Evolutionary conservation across 1,140 invertebrate species (phyloP).

Genomic region (Penaeus indicus): DNA sequence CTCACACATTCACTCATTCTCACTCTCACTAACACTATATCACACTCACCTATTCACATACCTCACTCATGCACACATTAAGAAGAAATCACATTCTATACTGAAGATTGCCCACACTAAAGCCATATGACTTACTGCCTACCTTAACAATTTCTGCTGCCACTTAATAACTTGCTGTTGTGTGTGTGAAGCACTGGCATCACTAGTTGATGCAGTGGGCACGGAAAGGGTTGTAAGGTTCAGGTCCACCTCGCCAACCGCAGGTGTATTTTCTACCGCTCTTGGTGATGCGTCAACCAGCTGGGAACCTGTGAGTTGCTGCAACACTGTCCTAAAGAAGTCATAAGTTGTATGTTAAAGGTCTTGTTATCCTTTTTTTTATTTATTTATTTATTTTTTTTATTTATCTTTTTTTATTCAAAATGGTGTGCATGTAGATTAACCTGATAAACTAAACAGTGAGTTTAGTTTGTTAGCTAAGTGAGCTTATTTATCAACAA

Average conservation of each 20-base stretch:
- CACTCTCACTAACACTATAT: too few relatives aligned
- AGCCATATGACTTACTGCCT: not conserved
- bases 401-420: too few relatives aligned
- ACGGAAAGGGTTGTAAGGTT: not conserved
- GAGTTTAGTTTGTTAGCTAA: too few relatives aligned
- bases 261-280: conserved; percentile 30
- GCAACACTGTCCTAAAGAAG: conserved; percentile 22
- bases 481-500: too few relatives aligned
- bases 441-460: too few relatives aligned
- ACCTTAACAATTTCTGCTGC: conserved; percentile 50
- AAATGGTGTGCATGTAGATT: too few relatives aligned
- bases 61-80: not conserved
- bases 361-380: too few relatives aligned
- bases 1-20: too few relatives aligned
- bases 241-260: not conserved
- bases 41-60: not conserved
- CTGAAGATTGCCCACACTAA: not conserved
- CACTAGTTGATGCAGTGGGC: not conserved
- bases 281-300: conserved; percentile 33
- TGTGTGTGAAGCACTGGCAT: not conserved
- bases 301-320: conserved; percentile 45
- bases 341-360: not conserved
- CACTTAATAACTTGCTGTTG: conserved; percentile 40
- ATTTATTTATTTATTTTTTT: too few relatives aligned
- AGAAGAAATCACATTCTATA: not conserved